Conservation (phyloP, 2,888 invertebrate species). For the Drosophila meridiana region DNA sequence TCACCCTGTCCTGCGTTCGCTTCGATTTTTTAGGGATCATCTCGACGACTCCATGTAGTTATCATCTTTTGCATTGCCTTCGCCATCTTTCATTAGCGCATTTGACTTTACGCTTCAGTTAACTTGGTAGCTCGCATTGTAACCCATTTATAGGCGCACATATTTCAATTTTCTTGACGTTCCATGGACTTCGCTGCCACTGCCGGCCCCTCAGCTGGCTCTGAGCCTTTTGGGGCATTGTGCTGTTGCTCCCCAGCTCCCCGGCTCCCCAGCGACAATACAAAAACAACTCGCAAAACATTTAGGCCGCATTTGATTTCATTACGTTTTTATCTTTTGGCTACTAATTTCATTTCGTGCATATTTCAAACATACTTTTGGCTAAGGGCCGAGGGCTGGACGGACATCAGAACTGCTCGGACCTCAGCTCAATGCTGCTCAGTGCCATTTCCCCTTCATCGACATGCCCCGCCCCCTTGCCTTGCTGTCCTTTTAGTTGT, state of each 20-base stretch:
- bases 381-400: neutral
- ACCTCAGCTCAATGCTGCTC: neutral
- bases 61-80: constrained; percentile 40
- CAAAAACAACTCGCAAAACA: constrained; percentile 53
- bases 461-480: neutral
- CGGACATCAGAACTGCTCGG: neutral
- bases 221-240: constrained; percentile 19
- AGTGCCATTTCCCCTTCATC: constrained; percentile 13
- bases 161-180: constrained; percentile 67
- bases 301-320: constrained; percentile 80
- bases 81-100: constrained; percentile 68
- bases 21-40: constrained; percentile 19
- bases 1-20: too few relatives aligned
- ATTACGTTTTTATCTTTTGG: constrained; percentile 77
- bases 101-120: constrained; percentile 69
- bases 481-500: neutral
- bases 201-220: neutral
- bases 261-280: constrained; percentile 27
- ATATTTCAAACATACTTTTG: constrained; percentile 60
- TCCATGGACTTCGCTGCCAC: neutral
- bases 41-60: constrained; percentile 26
- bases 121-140: constrained; percentile 58
- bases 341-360: constrained; percentile 73
- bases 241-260: constrained; percentile 33
- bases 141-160: constrained; percentile 69